phyloP scores from a whole-genome alignment of 2,888 invertebrate species.

The Alviniconcha strummeri region DNA sequence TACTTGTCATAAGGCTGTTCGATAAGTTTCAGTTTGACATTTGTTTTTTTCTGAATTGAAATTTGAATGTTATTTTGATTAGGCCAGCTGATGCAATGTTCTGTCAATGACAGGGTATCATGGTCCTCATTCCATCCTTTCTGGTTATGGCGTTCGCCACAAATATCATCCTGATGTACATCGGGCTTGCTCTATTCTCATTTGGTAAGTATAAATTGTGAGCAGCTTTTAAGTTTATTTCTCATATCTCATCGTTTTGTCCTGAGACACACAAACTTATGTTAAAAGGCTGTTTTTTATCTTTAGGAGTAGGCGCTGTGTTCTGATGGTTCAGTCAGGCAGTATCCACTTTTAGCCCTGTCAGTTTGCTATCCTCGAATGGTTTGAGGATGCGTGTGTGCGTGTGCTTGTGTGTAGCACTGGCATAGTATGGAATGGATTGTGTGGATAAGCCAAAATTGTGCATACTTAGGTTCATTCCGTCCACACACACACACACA shows the following conservation, averaged over 20 bases:
- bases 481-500: too few species aligned
- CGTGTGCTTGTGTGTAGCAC: background rate
- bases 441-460: too few species aligned
- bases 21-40: too few species aligned
- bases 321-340: too few species aligned
- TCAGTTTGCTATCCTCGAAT: background rate
- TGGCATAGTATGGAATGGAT: background rate
- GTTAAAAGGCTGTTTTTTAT: too few species aligned
- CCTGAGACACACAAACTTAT: too few species aligned
- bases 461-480: too few species aligned
- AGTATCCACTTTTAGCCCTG: background rate
- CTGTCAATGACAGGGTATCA: slow-evolving; percentile 78
- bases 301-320: too few species aligned
- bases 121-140: slow-evolving; percentile 90
- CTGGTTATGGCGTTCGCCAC: slow-evolving; percentile 87
- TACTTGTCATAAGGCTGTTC: too few species aligned
- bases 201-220: slow-evolving; percentile 82
- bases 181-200: slow-evolving; percentile 90
- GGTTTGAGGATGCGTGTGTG: background rate
- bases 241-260: background rate
- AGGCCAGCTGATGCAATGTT: too few species aligned
- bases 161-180: slow-evolving; percentile 80
- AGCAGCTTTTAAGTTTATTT: background rate
- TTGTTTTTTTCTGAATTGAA: too few species aligned
- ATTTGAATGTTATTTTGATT: too few species aligned